These are phyloP conservation scores for Psittacus erithacus DNA, from an alignment of 2,113 vertebrate genomes.

Conservation along the genomic window DNA sequence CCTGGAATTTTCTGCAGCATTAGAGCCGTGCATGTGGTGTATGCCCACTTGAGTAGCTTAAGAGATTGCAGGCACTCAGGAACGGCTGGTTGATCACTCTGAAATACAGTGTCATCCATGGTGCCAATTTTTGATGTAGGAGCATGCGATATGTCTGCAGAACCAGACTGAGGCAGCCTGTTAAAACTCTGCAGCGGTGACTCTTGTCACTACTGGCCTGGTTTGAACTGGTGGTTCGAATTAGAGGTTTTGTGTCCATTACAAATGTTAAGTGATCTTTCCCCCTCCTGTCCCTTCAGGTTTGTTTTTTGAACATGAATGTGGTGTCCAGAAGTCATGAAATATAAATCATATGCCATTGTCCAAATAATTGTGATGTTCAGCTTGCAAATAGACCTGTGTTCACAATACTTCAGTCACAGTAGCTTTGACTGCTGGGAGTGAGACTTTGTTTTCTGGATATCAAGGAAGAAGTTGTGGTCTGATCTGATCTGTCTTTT, in stretches of 20 bases:
- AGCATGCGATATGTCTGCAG: not conserved
- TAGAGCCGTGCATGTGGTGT: rapidly evolving
- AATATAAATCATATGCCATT: not conserved
- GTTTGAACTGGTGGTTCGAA: not conserved
- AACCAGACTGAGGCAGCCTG: not conserved
- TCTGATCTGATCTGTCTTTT: not conserved
- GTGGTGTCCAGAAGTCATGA: not conserved
- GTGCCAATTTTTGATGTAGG: not conserved
- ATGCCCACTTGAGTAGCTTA: not conserved
- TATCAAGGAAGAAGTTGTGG: not conserved
- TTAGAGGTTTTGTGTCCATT: not conserved
- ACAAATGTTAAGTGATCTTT: not conserved
- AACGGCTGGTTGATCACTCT: rapidly evolving
- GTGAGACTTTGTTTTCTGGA: not conserved
- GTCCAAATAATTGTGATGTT: not conserved
- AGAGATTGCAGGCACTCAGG: not conserved
- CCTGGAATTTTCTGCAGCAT: not conserved
- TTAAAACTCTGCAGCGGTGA: not conserved
- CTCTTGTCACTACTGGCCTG: not conserved
- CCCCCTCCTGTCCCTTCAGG: not conserved
- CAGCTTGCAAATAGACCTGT: not conserved
- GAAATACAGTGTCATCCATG: rapidly evolving
- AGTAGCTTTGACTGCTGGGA: not conserved
- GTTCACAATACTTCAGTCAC: not conserved
- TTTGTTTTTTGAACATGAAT: not conserved